Conservation (phyloP, 1,140 invertebrate species). For the Plectrocnemia conspersa region DNA sequence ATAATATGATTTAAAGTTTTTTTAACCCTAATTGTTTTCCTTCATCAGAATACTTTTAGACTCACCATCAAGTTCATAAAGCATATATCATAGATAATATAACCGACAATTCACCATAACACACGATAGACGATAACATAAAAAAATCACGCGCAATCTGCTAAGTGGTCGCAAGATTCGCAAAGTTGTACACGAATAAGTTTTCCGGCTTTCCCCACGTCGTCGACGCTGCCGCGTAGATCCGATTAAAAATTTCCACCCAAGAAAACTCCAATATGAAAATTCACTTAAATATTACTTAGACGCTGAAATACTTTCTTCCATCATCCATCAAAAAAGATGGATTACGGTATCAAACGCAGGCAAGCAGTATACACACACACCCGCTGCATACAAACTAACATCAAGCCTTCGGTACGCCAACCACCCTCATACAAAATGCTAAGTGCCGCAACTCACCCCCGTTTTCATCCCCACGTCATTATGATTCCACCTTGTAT, state of each 20-base stretch:
- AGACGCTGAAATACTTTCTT: constrained; percentile 34
- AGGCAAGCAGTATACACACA: constrained; percentile 16
- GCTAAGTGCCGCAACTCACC: constrained; percentile 36
- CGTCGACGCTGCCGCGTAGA: too few species aligned
- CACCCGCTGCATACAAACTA: constrained; percentile 30
- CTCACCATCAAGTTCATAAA: too few species aligned
- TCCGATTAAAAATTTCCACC: constrained; percentile 21
- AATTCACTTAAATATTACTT: constrained; percentile 37
- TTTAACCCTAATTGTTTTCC: too few species aligned
- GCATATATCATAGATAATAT: too few species aligned
- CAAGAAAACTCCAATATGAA: constrained; percentile 32
- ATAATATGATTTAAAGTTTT: too few species aligned
- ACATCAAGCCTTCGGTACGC: constrained; percentile 27
- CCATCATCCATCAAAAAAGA: constrained; percentile 36
- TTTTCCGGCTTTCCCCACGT: neutral
- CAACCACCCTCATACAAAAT: constrained; percentile 25
- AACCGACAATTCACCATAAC: too few species aligned
- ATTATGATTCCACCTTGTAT: constrained; percentile 36
- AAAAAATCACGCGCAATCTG: too few species aligned
- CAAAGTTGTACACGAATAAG: neutral
- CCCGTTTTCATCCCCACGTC: constrained; percentile 32
- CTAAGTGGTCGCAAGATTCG: too few species aligned
- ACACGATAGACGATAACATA: too few species aligned
- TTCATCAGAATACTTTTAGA: too few species aligned
- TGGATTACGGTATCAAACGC: constrained; percentile 35